phyloP scores from a whole-genome alignment of 2,113 vertebrate genomes.

The Gavia stellata region DNA sequence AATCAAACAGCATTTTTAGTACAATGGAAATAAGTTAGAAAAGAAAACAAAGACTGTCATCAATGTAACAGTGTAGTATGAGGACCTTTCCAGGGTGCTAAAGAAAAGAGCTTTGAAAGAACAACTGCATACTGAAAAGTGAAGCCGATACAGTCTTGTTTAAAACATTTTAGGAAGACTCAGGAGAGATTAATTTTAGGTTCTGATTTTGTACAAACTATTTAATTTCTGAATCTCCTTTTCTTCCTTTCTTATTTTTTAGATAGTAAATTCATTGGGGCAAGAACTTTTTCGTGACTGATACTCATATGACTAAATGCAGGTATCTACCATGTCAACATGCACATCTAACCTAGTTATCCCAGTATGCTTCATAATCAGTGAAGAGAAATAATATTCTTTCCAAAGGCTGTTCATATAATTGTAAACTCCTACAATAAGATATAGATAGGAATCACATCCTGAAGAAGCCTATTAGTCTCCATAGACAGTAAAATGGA shows the following conservation, averaged over 20 bases:
- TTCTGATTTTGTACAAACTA: background rate
- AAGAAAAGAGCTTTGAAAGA: background rate
- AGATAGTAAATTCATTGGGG: background rate
- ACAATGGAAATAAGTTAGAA: constrained; percentile 53
- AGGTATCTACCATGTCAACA: background rate
- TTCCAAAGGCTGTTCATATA: background rate
- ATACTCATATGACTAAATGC: background rate
- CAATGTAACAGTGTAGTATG: background rate
- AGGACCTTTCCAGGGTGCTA: background rate
- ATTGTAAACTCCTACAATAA: background rate
- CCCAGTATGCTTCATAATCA: background rate
- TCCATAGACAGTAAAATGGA: background rate
- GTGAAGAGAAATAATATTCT: background rate
- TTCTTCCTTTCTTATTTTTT: background rate
- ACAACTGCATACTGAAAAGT: background rate
- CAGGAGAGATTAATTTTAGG: background rate
- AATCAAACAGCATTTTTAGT: constrained; percentile 53
- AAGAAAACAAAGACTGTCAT: constrained; percentile 27
- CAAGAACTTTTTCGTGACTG: background rate
- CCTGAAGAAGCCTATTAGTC: background rate
- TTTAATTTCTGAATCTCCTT: background rate
- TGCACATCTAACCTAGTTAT: background rate
- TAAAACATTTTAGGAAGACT: background rate
- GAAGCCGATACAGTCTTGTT: background rate
- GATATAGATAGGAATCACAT: background rate